phyloP scores from a whole-genome alignment of 2,888 invertebrate genomes.

The Sesamia inferens region DNA sequence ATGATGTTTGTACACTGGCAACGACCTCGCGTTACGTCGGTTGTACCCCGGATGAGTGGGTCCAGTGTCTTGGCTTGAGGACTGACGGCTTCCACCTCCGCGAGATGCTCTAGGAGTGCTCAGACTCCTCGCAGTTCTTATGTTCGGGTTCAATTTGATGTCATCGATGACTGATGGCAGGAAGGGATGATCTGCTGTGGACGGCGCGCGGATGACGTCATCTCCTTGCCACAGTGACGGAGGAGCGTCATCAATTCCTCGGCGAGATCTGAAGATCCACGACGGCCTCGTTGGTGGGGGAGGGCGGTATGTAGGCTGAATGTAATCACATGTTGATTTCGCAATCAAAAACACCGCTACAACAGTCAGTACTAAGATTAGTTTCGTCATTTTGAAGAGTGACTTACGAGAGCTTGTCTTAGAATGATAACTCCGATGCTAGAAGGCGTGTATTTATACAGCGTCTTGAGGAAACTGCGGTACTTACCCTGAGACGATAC shows the following conservation, averaged over 20 bases:
- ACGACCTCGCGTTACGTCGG: slow-evolving; percentile 48
- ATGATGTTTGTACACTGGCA: slow-evolving; percentile 12
- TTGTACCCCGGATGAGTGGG: slow-evolving; percentile 50
- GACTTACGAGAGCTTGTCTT: slow-evolving; percentile 1
- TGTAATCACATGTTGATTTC: slow-evolving; percentile 43
- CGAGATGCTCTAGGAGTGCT: slow-evolving; percentile 30
- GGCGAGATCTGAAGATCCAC: slow-evolving; percentile 14
- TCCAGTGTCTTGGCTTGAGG: slow-evolving; percentile 44
- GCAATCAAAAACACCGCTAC: slow-evolving; percentile 43
- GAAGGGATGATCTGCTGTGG: slow-evolving; percentile 42
- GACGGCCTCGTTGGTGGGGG: slow-evolving; percentile 13
- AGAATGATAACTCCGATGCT: slow-evolving; percentile 27
- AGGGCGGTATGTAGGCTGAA: slow-evolving; percentile 41
- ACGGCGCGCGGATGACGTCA: slow-evolving; percentile 21
- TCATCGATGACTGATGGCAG: slow-evolving; percentile 47
- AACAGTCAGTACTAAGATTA: slow-evolving; percentile 39
- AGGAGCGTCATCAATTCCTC: slow-evolving; percentile 37
- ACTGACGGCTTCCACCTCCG: slow-evolving; percentile 14
- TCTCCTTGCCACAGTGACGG: slow-evolving; percentile 33
- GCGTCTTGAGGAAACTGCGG: slow-evolving; percentile 45
- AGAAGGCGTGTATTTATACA: slow-evolving; percentile 44
- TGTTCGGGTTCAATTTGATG: slow-evolving; percentile 39
- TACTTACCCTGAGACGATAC: slow-evolving; percentile 29
- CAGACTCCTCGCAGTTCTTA: slow-evolving; percentile 38
- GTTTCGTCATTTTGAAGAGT: slow-evolving; percentile 43